Percentiles rank a stretch among this genome's conserved stretches.
These are phyloP conservation scores for Nothocercus nigrocapillus DNA, from an alignment of 2,113 vertebrate genomes.

Conservation along the genomic window DNA sequence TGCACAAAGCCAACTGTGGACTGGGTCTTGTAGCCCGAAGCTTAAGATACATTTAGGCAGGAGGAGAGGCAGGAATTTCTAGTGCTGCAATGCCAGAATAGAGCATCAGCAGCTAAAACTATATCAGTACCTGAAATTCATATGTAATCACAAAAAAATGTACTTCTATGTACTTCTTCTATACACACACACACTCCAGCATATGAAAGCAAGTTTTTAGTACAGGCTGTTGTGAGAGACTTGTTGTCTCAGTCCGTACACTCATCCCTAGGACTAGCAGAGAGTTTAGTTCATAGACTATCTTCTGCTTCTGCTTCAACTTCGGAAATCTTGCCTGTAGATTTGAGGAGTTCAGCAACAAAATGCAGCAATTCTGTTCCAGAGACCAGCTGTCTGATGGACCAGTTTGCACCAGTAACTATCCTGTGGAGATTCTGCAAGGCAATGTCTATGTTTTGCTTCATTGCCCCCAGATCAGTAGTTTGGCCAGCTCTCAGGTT, in stretches of 20 bases:
- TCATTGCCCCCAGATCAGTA: constrained; percentile 68
- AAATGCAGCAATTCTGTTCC: background rate
- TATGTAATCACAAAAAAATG: background rate
- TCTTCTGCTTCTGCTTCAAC: constrained; percentile 36
- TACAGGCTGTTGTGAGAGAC: background rate
- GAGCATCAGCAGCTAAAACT: background rate
- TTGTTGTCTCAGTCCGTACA: rapidly evolving
- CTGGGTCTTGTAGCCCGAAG: background rate
- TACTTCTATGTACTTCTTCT: background rate
- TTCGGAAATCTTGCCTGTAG: constrained; percentile 63
- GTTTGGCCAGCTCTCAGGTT: constrained; percentile 71
- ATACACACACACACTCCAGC: background rate
- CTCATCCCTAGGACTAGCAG: background rate
- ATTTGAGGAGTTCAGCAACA: constrained; percentile 67
- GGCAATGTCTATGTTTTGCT: constrained; percentile 72
- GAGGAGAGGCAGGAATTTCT: background rate
- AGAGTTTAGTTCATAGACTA: background rate
- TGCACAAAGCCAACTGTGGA: rapidly evolving
- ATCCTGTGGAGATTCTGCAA: constrained; percentile 78
- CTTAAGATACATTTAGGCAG: background rate
- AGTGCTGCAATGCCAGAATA: background rate
- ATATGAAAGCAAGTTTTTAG: background rate
- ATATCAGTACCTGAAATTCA: background rate
- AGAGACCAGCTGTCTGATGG: constrained; percentile 62
- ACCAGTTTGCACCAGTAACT: constrained; percentile 66